phyloP scores from a whole-genome alignment of 2,888 invertebrate genomes.

The Magallana nippona region DNA sequence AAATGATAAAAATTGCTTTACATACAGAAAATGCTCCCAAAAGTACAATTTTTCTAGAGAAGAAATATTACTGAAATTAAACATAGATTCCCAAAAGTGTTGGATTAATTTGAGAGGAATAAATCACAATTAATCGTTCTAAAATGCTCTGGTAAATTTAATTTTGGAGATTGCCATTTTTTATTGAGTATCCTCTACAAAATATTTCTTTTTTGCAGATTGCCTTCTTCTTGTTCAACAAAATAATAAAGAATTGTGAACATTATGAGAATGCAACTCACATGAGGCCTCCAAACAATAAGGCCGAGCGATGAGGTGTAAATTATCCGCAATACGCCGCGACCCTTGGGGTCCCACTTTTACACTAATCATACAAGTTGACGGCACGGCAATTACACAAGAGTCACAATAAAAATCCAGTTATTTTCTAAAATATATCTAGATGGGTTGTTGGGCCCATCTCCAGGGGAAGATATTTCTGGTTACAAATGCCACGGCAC shows the following conservation, averaged over 20 bases:
- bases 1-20: neutral
- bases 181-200: slow-evolving; percentile 8
- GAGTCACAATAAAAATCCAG: slow-evolving; percentile 33
- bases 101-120: slow-evolving; percentile 29
- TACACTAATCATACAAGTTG: slow-evolving; percentile 31
- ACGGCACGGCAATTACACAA: slow-evolving; percentile 25
- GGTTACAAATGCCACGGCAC: slow-evolving; percentile 14
- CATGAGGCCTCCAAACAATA: neutral
- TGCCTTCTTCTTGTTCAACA: slow-evolving; percentile 31
- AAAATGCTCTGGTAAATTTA: slow-evolving; percentile 32
- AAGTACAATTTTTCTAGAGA: neutral
- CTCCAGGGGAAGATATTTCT: neutral
- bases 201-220: slow-evolving; percentile 24
- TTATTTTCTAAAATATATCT: slow-evolving; percentile 33
- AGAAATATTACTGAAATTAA: slow-evolving; percentile 21
- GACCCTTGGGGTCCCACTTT: slow-evolving; percentile 24
- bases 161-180: slow-evolving; percentile 28
- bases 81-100: slow-evolving; percentile 21
- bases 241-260: slow-evolving; percentile 23
- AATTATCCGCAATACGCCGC: slow-evolving; percentile 9
- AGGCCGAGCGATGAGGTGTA: slow-evolving; percentile 20
- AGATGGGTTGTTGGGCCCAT: slow-evolving; percentile 16
- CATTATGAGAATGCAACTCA: slow-evolving; percentile 22
- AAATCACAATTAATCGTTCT: slow-evolving; percentile 27
- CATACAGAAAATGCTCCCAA: neutral